Percentiles rank a stretch among this genome's conserved stretches.
phyloP scores from a whole-genome alignment of 2,113 vertebrate species.

The Xiphias gladius region DNA sequence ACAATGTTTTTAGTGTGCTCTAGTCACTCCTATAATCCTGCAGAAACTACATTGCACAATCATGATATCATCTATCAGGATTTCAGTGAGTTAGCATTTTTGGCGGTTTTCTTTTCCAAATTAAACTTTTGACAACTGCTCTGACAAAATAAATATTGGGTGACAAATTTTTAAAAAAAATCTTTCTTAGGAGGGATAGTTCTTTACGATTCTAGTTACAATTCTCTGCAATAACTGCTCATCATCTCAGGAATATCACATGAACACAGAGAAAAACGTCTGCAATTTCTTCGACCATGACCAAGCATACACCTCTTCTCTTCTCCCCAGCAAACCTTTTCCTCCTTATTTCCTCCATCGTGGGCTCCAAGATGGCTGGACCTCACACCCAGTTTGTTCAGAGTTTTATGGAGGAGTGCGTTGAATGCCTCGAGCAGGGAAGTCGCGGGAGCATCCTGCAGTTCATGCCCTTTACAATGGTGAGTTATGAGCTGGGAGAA shows the following conservation, averaged over 20 bases:
- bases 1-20: not conserved
- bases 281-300: not conserved
- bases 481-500: slow-evolving; percentile 78
- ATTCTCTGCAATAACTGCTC: not conserved
- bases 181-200: not conserved
- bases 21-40: not conserved
- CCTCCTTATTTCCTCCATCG: slow-evolving; percentile 94
- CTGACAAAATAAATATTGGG: not conserved
- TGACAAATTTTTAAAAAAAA: not conserved
- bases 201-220: not conserved
- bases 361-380: slow-evolving; percentile 93
- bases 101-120: not conserved
- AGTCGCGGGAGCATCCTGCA: slow-evolving; percentile 94
- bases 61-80: not conserved
- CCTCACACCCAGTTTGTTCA: slow-evolving; percentile 98
- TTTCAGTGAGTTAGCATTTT: not conserved
- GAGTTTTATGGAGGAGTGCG: slow-evolving; percentile 98
- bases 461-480: slow-evolving; percentile 99
- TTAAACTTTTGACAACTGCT: not conserved
- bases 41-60: not conserved
- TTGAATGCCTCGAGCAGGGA: slow-evolving; percentile 95
- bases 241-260: not conserved
- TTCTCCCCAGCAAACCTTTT: slow-evolving; percentile 93
- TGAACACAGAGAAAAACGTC: not conserved
- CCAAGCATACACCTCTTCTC: not conserved